Evolutionary conservation across 2,888 invertebrate genomes (phyloP).

Genomic region (Trisateles emortualis): DNA sequence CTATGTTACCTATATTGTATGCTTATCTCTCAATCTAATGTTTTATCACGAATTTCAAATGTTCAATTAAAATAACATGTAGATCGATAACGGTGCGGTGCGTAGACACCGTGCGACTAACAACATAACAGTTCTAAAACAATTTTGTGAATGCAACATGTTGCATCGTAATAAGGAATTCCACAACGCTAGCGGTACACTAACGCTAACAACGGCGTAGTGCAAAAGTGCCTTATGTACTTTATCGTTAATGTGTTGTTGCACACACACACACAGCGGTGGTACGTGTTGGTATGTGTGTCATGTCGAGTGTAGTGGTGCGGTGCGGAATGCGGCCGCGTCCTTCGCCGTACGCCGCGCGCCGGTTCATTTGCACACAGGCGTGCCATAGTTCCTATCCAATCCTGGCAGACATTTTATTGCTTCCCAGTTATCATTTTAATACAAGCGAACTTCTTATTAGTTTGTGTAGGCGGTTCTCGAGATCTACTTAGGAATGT

Average conservation of each 20-base stretch:
- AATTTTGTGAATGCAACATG: conserved; percentile 67
- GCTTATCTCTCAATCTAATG: neutral
- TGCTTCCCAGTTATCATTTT: conserved; percentile 76
- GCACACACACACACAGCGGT: conserved; percentile 60
- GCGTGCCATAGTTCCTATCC: conserved; percentile 66
- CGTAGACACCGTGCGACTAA: conserved; percentile 47
- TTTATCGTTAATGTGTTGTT: conserved; percentile 64
- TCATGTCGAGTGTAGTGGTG: conserved; percentile 75
- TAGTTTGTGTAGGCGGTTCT: conserved; percentile 34
- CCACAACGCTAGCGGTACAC: conserved; percentile 67
- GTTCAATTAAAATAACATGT: conserved; percentile 31
- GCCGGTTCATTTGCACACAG: conserved; percentile 83
- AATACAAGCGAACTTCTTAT: conserved; percentile 45
- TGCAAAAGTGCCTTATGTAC: conserved; percentile 73
- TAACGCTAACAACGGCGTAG: conserved; percentile 57
- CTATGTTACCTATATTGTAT: too few species aligned
- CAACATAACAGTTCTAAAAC: conserved; percentile 54
- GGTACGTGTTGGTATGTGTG: conserved; percentile 78
- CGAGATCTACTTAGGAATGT: conserved; percentile 44
- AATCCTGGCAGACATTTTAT: conserved; percentile 70
- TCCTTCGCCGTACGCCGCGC: conserved; percentile 82
- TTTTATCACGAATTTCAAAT: conserved; percentile 15
- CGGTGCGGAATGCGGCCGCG: conserved; percentile 83
- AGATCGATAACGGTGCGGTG: conserved; percentile 51
- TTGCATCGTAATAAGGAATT: conserved; percentile 74